Evolutionary conservation across 2,888 invertebrate genomes (phyloP).

Genomic region (Sicus ferrugineus): DNA sequence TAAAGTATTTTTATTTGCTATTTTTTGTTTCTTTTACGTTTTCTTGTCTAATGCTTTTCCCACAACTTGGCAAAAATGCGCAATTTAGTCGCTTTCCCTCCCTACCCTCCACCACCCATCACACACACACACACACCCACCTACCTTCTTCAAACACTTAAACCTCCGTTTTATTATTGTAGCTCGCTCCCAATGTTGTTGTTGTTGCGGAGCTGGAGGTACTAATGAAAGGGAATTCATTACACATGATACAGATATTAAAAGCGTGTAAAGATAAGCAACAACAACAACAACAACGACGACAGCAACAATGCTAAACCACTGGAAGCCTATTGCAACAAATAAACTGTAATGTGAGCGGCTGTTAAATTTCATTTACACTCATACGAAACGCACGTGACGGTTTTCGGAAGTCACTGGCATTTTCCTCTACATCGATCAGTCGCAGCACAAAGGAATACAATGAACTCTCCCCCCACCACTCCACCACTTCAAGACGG

Average conservation of each 20-base stretch:
- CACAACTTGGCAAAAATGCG: neutral
- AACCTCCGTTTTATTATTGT: neutral
- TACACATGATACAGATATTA: slow-evolving; percentile 27
- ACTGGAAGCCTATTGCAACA: no score
- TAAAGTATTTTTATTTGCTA: slow-evolving; percentile 6
- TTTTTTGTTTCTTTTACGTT: neutral
- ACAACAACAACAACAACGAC: slow-evolving; percentile 22
- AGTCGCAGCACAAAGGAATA: no score
- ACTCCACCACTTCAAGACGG: no score
- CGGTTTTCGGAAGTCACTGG: no score
- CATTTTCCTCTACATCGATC: no score
- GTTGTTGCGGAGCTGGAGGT: neutral
- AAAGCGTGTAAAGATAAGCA: no score
- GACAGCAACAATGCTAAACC: neutral
- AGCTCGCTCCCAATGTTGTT: neutral
- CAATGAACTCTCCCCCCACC: no score
- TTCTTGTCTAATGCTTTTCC: neutral
- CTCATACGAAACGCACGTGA: no score
- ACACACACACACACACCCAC: slow-evolving; percentile 7
- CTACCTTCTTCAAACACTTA: no score
- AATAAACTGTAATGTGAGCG: no score
- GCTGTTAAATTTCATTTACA: no score
- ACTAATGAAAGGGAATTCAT: slow-evolving; percentile 17
- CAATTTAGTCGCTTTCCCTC: neutral
- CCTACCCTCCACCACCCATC: neutral